Evolutionary conservation across 2,888 invertebrate genomes (phyloP).

Genomic region (Agapostemon virescens): DNA sequence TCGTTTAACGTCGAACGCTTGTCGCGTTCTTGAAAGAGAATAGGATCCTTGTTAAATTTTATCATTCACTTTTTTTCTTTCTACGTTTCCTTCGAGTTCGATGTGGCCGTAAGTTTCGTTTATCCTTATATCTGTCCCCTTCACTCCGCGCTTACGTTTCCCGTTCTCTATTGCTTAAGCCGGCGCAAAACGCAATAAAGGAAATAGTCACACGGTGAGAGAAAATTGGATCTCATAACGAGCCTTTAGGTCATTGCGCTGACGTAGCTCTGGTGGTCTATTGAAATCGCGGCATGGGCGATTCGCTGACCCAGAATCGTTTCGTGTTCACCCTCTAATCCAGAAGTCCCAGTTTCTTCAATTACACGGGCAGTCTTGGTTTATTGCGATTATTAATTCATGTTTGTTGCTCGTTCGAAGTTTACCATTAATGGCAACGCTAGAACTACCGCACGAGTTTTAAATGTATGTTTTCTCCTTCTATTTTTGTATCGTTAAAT

Average conservation of each 20-base stretch:
- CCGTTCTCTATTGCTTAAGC: slow-evolving; percentile 37
- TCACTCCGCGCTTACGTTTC: slow-evolving; percentile 6
- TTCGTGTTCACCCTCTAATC: background rate
- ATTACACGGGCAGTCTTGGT: background rate
- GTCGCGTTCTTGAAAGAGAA: background rate
- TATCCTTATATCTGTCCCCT: slow-evolving; percentile 6
- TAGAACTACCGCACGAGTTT: no score
- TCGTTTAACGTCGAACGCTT: background rate
- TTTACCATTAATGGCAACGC: background rate
- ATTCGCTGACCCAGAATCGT: slow-evolving; percentile 24
- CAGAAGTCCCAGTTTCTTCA: background rate
- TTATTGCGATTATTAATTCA: background rate
- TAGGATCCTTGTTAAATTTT: background rate
- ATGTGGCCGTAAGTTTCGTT: background rate
- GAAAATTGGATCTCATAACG: slow-evolving; percentile 36
- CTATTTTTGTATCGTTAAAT: no score
- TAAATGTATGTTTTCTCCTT: no score
- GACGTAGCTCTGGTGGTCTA: background rate
- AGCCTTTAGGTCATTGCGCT: slow-evolving; percentile 32
- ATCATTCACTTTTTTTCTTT: background rate
- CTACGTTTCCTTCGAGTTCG: background rate
- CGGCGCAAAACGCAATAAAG: slow-evolving; percentile 22
- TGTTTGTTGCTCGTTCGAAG: background rate
- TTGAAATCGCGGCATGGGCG: slow-evolving; percentile 5
- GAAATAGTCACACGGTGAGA: slow-evolving; percentile 30